Evolutionary conservation across 92 coral and sea anemone species (phyloP), one percentile per base, ranked within the genome.

Genomic region (Paragorgia papillata): DNA sequence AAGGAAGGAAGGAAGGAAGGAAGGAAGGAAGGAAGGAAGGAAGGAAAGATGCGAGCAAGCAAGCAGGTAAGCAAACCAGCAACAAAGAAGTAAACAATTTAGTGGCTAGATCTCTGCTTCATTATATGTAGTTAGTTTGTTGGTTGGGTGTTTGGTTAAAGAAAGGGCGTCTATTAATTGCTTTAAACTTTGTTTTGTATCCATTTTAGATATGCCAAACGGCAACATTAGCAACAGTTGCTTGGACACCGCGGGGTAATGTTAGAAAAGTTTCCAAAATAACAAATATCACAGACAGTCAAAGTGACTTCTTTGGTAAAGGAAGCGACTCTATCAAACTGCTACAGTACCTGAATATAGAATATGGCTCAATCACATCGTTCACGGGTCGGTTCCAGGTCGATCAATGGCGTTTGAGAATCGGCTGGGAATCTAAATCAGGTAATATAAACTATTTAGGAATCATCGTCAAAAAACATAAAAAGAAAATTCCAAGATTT

Each of bases 381-480:
- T 71, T 71, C 19, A 71, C 78, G 31, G 78, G 78, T 35, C 49
- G 51, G 25, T 71, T 53, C 54, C 63, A 71, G 54, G 78, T 55
- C 8, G 27, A 71, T 6, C 62, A 53, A 71, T 71, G 78, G 78
- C 78, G 78, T 55, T 25, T 71, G 53, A 34, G 33, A 9, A 32
- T 71, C 27, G 78, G 78, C 3, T 31, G 63, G 78, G 64, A 63
- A 9, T 71, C 49, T 51, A 46, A 18, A 69, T 28, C 28, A 18
- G 78, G 78, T 71, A 39, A 68, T 46, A n/a, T 6, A 46, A 46
- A 22, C 33, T 51, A 17, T n/a, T n/a, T n/a, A n/a, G n/a, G n/a
- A n/a, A n/a, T n/a, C n/a, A n/a, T n/a, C n/a, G n/a, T n/a, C n/a
- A n/a, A n/a, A n/a, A n/a, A n/a, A n/a, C n/a, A n/a, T n/a, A n/a